phyloP scores from a whole-genome alignment of 2,113 vertebrate genomes.

The Balaeniceps rex region DNA sequence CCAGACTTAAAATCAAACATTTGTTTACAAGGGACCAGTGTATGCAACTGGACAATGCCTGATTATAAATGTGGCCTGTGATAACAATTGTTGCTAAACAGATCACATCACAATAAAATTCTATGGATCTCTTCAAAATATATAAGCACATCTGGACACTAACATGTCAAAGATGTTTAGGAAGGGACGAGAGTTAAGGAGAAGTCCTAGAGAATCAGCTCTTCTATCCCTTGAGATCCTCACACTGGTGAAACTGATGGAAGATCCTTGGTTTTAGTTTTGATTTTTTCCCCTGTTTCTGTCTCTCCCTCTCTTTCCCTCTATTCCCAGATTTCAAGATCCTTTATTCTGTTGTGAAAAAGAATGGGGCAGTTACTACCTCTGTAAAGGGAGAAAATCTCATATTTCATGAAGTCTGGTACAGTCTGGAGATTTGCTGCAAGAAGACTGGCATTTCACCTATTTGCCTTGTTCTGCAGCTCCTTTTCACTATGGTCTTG shows the following conservation, averaged over 20 bases:
- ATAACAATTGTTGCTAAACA: neutral
- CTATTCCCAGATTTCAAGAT: neutral
- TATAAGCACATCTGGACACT: neutral
- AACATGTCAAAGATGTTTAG: neutral
- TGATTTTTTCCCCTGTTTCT: neutral
- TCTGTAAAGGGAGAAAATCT: neutral
- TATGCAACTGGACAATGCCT: neutral
- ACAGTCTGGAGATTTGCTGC: neutral
- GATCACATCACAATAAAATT: neutral
- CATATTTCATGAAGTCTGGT: neutral
- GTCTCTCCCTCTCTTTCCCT: neutral
- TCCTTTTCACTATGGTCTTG: neutral
- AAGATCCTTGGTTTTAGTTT: neutral
- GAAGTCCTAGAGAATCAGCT: neutral
- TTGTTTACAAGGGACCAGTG: neutral
- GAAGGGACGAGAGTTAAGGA: neutral
- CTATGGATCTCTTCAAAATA: neutral
- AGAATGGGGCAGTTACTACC: neutral
- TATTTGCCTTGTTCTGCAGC: neutral
- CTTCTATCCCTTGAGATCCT: neutral
- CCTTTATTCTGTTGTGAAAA: neutral
- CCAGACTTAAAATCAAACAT: neutral
- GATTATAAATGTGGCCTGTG: neutral
- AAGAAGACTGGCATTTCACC: neutral
- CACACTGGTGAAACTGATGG: neutral